Percentiles rank a stretch among this genome's conserved stretches.
These are phyloP conservation scores for Poeciliopsis turrubarensis DNA, from an alignment of 2,113 vertebrate species.

Conservation along the genomic window DNA sequence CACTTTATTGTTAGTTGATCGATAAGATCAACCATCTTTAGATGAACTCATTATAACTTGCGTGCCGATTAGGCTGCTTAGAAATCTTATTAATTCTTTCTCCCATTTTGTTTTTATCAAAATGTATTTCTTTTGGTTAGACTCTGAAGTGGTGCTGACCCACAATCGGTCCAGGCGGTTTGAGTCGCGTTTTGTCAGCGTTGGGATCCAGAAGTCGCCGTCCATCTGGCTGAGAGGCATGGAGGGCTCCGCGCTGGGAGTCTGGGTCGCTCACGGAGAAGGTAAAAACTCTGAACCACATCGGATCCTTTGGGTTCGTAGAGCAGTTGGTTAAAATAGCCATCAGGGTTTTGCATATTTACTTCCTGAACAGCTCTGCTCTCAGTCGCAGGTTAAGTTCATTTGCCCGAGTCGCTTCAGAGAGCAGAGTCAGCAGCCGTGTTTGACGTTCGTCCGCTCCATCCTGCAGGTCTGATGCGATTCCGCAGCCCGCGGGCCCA, in stretches of 20 bases:
- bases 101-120: too few species aligned
- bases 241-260: conserved; percentile 86
- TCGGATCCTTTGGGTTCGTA: neutral
- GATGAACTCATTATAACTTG: too few species aligned
- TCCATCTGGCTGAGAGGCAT: conserved; percentile 89
- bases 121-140: conserved; percentile 6
- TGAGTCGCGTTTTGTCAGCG: conserved; percentile 88
- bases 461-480: conserved; percentile 83
- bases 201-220: conserved; percentile 82
- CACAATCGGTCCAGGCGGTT: conserved; percentile 88
- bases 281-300: conserved; percentile 69
- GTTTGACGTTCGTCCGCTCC: conserved; percentile 29
- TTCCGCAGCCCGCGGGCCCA: conserved; percentile 79
- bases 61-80: too few species aligned
- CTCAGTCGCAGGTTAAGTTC: neutral
- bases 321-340: neutral
- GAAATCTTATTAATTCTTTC: too few species aligned
- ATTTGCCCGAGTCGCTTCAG: conserved; percentile 22
- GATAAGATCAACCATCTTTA: too few species aligned
- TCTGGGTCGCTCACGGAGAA: conserved; percentile 93
- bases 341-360: neutral
- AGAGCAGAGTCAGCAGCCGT: conserved; percentile 32
- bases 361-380: neutral
- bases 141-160: conserved; percentile 79
- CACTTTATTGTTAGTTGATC: too few species aligned